phyloP scores from a whole-genome alignment of 1,140 invertebrate species.

The Teleopsis dalmanni region DNA sequence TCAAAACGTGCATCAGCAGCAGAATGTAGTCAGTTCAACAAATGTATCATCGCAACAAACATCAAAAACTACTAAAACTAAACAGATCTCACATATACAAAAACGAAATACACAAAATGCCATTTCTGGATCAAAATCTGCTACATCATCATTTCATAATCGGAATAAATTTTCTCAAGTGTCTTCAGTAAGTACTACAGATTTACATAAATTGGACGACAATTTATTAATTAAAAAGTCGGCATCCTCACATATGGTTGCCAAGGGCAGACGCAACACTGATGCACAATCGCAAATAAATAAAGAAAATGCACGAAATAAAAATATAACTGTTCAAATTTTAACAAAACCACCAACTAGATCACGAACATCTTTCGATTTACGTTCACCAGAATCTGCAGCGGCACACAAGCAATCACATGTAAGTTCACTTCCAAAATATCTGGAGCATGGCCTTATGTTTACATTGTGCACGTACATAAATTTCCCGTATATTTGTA shows the following conservation, averaged over 20 bases:
- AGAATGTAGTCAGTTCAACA: conserved; percentile 9
- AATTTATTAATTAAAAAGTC: conserved; percentile 39
- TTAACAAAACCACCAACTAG: conserved; percentile 40
- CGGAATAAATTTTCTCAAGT: conserved; percentile 31
- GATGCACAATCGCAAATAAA: conserved; percentile 26
- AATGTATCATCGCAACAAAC: conserved; percentile 4
- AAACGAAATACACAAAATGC: conserved; percentile 15
- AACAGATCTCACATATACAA: conserved; percentile 11
- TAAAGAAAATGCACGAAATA: conserved; percentile 35
- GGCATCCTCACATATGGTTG: conserved; percentile 30
- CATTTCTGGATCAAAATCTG: conserved; percentile 6
- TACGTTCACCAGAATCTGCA: conserved; percentile 19
- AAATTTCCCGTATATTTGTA: no score
- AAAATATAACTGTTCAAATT: conserved; percentile 40
- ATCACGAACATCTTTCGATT: conserved; percentile 39
- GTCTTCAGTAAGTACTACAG: conserved; percentile 40
- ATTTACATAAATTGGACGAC: conserved; percentile 41
- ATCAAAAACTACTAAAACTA: conserved; percentile 9
- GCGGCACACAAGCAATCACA: conserved; percentile 25
- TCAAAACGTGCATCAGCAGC: conserved; percentile 21
- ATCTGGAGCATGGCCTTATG: background rate
- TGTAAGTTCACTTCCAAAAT: conserved; percentile 6
- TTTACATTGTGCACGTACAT: no score
- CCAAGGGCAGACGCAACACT: conserved; percentile 26
- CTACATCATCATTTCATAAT: conserved; percentile 18